phyloP scores from a whole-genome alignment of 2,797 vertebrate genomes.

The Myotis vivesi region DNA sequence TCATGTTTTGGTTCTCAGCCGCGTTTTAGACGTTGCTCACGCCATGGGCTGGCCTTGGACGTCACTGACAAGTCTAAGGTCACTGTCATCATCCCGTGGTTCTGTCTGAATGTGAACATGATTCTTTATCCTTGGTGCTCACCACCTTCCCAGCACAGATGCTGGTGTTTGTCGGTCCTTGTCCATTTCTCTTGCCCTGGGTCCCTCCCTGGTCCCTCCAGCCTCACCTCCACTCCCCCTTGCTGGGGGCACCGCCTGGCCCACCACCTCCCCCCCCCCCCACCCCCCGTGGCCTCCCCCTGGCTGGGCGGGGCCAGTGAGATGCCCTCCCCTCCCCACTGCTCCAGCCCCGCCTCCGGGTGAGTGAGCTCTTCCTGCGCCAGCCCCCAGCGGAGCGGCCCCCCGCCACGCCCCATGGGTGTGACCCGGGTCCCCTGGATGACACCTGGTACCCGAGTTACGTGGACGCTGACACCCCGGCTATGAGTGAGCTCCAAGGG shows the following conservation, averaged over 20 bases:
- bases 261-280: neutral
- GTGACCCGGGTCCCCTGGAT: too few species aligned
- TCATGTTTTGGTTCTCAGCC: neutral
- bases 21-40: neutral
- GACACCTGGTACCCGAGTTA: neutral
- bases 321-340: neutral
- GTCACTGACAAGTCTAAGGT: neutral
- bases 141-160: neutral
- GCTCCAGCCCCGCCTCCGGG: neutral
- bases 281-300: neutral
- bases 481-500: neutral
- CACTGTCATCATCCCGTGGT: neutral
- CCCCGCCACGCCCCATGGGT: too few species aligned
- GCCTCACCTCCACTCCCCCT: neutral
- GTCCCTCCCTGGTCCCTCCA: neutral
- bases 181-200: neutral
- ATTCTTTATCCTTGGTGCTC: neutral
- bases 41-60: neutral
- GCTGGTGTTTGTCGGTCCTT: neutral
- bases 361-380: neutral
- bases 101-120: neutral
- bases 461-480: neutral
- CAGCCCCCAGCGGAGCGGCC: neutral
- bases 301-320: neutral
- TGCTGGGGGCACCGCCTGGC: neutral